Base-by-base conservation (phyloP, 2,113 vertebrate species). In the Megaceryle torquata region DNA sequence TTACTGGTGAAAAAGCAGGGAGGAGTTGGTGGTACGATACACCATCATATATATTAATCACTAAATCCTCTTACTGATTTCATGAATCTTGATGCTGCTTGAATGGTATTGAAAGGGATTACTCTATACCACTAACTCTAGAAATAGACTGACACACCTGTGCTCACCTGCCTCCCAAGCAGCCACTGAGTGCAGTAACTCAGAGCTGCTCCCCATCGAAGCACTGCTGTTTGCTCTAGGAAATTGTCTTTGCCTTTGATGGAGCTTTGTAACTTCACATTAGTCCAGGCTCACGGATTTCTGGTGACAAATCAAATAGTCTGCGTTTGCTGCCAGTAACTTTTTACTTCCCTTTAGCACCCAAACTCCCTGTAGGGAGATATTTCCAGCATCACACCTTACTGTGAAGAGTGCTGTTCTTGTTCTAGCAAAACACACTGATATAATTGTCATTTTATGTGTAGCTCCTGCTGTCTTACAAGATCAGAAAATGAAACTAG, bases 401-500 rank as follows among this genome's bases (percentile, higher is more conserved):
- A 2, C 15, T 79, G 88, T 35, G 65, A 39, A 35, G 35, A 91
- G 46, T 0, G 2, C 53, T 71, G 0, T 81, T 76, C 61, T 44
- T 11, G 3, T 61, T 75, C 21, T 20, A 41, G 68, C 43, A 74
- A 64, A 93, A 33, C 22, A 31, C 4, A 5, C 5, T 4, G 51
- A 69, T 88, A 64, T 13, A 44, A 65, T 69, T 92, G 43, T 87
- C 43, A 13, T 83, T 88, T 95, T 88, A 77, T 86, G 48, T 3
- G 8, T n/a, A 33, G 35, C 50, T 95, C 91, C 82, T 83, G 93
- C 85, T 93, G 80, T 39, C 89, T 82, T 84, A 72, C 1, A 65
- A 60, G 65, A 53, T 54, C 83, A 88, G 79, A 64, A 90, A 95
- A 93, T 91, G 68, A 94, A 93, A 84, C 11, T 92, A 82, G 87